phyloP scores from a whole-genome alignment of 2,888 invertebrate genomes.

The Spialia ferax region DNA sequence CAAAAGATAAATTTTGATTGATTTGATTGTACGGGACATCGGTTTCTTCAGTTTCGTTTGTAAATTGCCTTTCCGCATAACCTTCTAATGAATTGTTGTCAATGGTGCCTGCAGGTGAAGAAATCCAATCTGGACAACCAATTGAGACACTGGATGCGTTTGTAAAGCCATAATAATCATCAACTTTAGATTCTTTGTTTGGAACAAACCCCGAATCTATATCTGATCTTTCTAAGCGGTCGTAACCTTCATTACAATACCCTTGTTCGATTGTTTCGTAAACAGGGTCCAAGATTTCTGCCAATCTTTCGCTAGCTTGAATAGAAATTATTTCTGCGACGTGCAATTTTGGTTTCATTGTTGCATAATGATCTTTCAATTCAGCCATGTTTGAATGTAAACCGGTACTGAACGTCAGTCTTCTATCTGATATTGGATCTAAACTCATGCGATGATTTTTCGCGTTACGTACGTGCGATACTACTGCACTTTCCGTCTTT shows the following conservation, averaged over 20 bases:
- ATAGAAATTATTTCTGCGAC: slow-evolving; percentile 81
- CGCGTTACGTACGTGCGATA: slow-evolving; percentile 67
- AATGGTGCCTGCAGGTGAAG: slow-evolving; percentile 66
- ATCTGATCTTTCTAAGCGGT: slow-evolving; percentile 63
- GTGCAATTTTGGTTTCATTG: slow-evolving; percentile 67
- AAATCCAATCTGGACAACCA: slow-evolving; percentile 75
- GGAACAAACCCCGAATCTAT: slow-evolving; percentile 59
- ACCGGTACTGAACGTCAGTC: slow-evolving; percentile 73
- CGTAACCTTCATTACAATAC: slow-evolving; percentile 65
- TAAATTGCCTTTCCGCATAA: slow-evolving; percentile 40
- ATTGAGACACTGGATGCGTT: slow-evolving; percentile 72
- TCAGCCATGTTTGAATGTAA: slow-evolving; percentile 59
- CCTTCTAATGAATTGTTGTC: slow-evolving; percentile 69
- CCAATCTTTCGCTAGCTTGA: slow-evolving; percentile 74
- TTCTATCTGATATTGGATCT: slow-evolving; percentile 60
- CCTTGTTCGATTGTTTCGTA: slow-evolving; percentile 75
- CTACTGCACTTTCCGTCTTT: slow-evolving; percentile 75
- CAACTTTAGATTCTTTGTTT: slow-evolving; percentile 57
- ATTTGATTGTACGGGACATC: background rate
- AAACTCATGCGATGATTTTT: slow-evolving; percentile 60
- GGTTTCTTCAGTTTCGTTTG: slow-evolving; percentile 14
- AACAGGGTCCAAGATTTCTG: slow-evolving; percentile 77
- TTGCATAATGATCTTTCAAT: slow-evolving; percentile 58
- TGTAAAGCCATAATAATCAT: slow-evolving; percentile 70
- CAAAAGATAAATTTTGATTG: too few species aligned